These are phyloP conservation scores for Archips crataeganus DNA, from an alignment of 2,888 invertebrate genomes.

Conservation along the genomic window DNA sequence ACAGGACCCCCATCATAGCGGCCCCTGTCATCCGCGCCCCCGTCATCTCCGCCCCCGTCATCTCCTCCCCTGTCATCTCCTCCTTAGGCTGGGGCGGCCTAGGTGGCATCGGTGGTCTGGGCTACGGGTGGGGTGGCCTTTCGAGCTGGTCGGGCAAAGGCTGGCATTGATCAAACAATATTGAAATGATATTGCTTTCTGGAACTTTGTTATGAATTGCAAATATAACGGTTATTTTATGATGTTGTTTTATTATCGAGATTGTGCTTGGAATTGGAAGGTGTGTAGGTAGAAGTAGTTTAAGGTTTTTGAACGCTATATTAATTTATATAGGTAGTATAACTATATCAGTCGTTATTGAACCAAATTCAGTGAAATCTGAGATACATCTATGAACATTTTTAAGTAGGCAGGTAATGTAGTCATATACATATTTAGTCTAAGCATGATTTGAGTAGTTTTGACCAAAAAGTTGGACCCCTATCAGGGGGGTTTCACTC, in stretches of 20 bases:
- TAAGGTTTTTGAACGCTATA: background rate
- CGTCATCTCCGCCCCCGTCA: constrained; percentile 46
- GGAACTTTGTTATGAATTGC: constrained; percentile 29
- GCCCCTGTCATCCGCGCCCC: constrained; percentile 49
- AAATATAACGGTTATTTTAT: constrained; percentile 34
- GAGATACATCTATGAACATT: no score
- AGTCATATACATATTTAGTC: no score
- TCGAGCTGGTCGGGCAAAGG: constrained; percentile 48
- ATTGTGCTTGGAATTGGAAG: background rate
- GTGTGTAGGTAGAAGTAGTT: background rate
- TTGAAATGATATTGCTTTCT: constrained; percentile 46
- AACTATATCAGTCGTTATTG: background rate
- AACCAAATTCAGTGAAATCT: background rate
- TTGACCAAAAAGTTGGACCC: no score
- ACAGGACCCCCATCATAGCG: constrained; percentile 48
- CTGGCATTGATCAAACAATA: constrained; percentile 46
- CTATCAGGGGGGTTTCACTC: no score
- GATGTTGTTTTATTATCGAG: constrained; percentile 32
- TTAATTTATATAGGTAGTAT: background rate
- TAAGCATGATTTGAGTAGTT: no score
- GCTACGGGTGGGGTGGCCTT: constrained; percentile 32
- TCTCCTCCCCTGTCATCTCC: constrained; percentile 46
- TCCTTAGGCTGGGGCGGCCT: constrained; percentile 33
- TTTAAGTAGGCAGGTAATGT: no score
- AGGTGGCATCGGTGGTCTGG: constrained; percentile 44